Base-by-base conservation (phyloP, 30 jellyfish, hydroid and myxozoan species). In the Thelohanellus kitauei region DNA sequence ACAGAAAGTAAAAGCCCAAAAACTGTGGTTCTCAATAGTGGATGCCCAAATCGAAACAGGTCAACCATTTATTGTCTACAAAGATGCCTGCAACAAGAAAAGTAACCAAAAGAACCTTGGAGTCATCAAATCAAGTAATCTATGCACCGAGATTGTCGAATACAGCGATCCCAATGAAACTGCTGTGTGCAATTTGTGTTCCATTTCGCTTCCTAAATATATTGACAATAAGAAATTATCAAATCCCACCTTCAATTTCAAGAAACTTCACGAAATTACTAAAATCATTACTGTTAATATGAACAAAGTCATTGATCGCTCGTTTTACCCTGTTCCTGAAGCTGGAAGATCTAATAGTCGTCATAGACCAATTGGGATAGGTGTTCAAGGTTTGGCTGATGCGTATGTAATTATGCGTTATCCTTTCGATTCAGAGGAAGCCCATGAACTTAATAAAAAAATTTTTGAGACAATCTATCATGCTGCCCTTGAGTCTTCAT, bases 301-400 rank as follows among this genome's bases (percentile, higher is more conserved):
- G 45, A 75, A 75, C 75, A 64, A 50, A 47, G 89, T 75, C 17
- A 75, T 75, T 31, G 95, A 75, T 30, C 53, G 35, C 8, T 62
- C 63, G 54, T 75, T 15, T 45, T 75, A 75, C 42, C 95, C 95
- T 8, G 39, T 52, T 16, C 53, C 38, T 17, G 86, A 75, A 61
- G 97, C 97, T 11, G 41, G 57, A 18, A 78, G 64, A 25, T 78
- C 97, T 1, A 78, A 78, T 41, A 50, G 57, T 73, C 66, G 85
- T 37, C 89, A 78, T 56, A 47, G 97, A 20, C 97, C 97, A 14
- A 60, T 78, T 38, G 97, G 97, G 9, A 63, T 78, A 33, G 97
- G 97, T 17, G 84, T 78, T 5, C 97, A 78, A 87, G 97, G 97
- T 11, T 47, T 78, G 24, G 97, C 97, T 6, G 97, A 78, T 40